phyloP scores from a whole-genome alignment of 2,797 vertebrate species.

The Morelia viridis region DNA sequence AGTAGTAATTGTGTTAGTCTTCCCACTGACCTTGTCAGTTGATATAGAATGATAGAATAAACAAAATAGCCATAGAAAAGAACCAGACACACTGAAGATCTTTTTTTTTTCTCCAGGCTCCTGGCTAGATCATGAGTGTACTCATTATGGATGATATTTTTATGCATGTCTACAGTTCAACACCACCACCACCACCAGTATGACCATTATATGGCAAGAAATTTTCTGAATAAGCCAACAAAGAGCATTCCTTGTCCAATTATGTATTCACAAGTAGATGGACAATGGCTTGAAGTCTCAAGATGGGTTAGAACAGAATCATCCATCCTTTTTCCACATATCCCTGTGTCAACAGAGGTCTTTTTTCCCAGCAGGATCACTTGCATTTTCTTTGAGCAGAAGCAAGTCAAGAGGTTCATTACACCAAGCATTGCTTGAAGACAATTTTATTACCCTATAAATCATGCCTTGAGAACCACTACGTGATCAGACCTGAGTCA shows the following conservation, averaged over 20 bases:
- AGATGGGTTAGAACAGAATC: not conserved
- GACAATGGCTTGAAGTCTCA: not conserved
- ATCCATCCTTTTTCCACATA: not conserved
- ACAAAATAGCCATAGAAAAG: not conserved
- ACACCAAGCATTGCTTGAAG: not conserved
- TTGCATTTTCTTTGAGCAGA: not conserved
- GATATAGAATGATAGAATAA: not conserved
- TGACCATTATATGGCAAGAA: not conserved
- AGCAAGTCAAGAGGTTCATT: not conserved
- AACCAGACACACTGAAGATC: not conserved
- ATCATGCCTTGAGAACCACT: not conserved
- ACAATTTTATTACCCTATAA: not conserved
- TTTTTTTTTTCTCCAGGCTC: not conserved
- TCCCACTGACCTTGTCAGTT: not conserved
- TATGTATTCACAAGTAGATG: not conserved
- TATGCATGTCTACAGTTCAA: not conserved
- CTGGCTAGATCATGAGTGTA: not conserved
- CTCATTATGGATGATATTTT: not conserved
- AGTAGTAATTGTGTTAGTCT: not conserved
- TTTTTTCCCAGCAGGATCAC: not conserved
- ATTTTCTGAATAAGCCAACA: not conserved
- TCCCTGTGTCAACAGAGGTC: not conserved
- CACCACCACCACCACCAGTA: not conserved
- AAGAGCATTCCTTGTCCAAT: not conserved
- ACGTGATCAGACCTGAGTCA: not conserved